Base-by-base conservation (phyloP, 2,113 vertebrate species). In the Lanius collurio region DNA sequence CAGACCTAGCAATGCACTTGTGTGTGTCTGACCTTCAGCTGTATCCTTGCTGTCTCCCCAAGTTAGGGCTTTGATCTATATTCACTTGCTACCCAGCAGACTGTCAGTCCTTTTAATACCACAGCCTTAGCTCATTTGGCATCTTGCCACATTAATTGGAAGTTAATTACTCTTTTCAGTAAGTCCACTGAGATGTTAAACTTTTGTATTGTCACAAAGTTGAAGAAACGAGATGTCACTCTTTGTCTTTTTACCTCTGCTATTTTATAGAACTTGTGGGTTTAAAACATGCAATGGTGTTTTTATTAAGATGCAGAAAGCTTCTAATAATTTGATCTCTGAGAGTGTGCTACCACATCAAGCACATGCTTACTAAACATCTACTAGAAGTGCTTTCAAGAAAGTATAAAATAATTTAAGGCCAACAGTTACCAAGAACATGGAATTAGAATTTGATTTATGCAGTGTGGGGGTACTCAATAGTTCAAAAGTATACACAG, bases 141-240 rank as follows among this genome's bases (percentile, higher is more conserved):
- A 83, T 56, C 83, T 88, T 78, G 64, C 90, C 90, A 77, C 33
- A 15, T 85, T 86, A 95, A 90, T 16, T 86, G 75, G 59, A 87
- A 93, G 85, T 89, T 96, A 95, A 93, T 95, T 94, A 94, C 83
- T 47, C 33, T 73, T 91, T 84, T 49, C 26, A 94, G 44, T 42
- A 87, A 87, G 84, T 64, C 87, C 78, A 68, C 37, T 60, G 73
- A 87, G 65, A 73, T 87, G 59, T 28, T 68, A 30, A 90, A 96
- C 73, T 88, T 83, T 6, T 47, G 39, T 55, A 79, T 37, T 42
- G 60, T 79, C 63, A 93, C 62, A 52, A 53, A 79, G 46, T 39
- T 57, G 31, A 90, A 76, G 42, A 74, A 91, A 79, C 0, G 0
- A 68, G 62, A 53, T 63, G 37, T 33, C n/a, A 21, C 27, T 69